Base-by-base conservation (phyloP, 2,113 vertebrate genomes). In the Maccullochella peelii region DNA sequence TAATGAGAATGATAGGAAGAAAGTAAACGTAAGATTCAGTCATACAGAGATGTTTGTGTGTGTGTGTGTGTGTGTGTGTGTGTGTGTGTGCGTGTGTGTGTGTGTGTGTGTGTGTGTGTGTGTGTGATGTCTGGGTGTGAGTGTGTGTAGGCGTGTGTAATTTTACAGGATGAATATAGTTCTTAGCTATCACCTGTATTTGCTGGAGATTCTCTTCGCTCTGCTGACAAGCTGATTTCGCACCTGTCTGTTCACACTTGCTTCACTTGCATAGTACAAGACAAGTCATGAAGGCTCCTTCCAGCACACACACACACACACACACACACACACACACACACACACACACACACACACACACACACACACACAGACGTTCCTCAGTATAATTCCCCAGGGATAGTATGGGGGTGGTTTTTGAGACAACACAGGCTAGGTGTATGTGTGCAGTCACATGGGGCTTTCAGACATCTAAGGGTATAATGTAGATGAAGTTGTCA, bases 171-270 rank as follows among this genome's bases (percentile, higher is more conserved):
- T 49, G 61, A 68, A 49, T 62, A 49, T 57, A 54, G 14, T 74
- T 65, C 18, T 36, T 15, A 20, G 23, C 10, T 11, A 49, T 42
- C 30, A 21, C 23, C 44, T 49, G 30, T 38, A 49, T 55, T 71
- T 25, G 18, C 14, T 66, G n/a, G 25, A 69, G 40, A 62, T 44
- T 67, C 11, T 55, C 23, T 38, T 67, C 42, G 69, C 59, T 59
- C 11, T 73, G 25, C 58, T 62, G 80, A 84, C 73, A 89, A 77
- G 49, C 55, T 61, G 71, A 79, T 87, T 87, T 86, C 84, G 81
- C 65, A 82, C 82, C 58, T 83, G 73, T 86, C 80, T 82, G 81
- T 86, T 83, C n/a, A 36, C 30, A 0, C 74, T 54, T 50, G 44
- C 44, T 40, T 52, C 1, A 0, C 63, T 79, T 62, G 54, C n/a